Base-by-base conservation (phyloP, 2,888 invertebrate genomes). In the Hydroisotoma schaefferi region DNA sequence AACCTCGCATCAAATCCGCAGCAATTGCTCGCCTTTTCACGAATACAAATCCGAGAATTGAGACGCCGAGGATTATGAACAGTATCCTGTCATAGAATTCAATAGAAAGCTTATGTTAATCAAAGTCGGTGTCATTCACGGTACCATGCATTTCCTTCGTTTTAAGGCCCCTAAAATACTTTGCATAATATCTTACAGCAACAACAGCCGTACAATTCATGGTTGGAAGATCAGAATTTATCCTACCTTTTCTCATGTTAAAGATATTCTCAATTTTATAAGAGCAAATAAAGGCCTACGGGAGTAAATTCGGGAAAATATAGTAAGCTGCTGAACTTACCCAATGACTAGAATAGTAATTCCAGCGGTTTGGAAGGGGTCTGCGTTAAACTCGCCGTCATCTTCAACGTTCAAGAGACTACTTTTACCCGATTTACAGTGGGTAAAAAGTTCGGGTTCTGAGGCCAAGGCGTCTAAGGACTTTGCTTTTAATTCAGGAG, bases 11-110 rank as follows among this genome's bases (percentile, higher is more conserved):
- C 10, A 72, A 44, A 8, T 69, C 67, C 8, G 40, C 29, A 8
- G 70, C 66, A 29, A 72, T 72, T n/a, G 72, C 72, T 43, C 70
- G 55, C 10, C 72, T 56, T 51, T 72, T 72, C 4, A 71, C 53
- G 12, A 72, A 25, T 8, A 69, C 38, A 29, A 72, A 68, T 5
- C 61, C 64, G 8, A 72, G 55, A 26, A 68, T 62, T 12, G 70
- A 64, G 1, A 69, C 53, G 12, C 66, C 67, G 47, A 68, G 54
- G 8, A 69, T 48, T 27, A 64, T 62, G 12, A 72, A 56, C 10
- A 72, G 52, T 15, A 70, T 47, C 27, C 72, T 72, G 61, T n/a
- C n/a, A n/a, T n/a, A n/a, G n/a, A n/a, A n/a, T n/a, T n/a, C n/a
- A n/a, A n/a, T n/a, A n/a, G n/a, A n/a, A n/a, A n/a, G n/a, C n/a